Conservation (phyloP, 2,113 vertebrate genomes). For the Pseudopipra pipra region DNA sequence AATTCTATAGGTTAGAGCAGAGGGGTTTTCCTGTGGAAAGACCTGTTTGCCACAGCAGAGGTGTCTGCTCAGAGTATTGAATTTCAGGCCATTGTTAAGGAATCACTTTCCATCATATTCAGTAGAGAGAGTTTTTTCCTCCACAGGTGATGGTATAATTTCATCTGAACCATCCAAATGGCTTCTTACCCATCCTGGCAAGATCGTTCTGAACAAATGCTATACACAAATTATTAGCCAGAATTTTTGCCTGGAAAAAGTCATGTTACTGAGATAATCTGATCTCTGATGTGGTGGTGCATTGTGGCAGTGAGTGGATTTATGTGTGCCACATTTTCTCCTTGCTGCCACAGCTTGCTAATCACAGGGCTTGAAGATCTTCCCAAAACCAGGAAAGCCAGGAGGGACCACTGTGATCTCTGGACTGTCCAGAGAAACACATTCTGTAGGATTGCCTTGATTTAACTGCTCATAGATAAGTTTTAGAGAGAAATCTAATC, state of each 20-base stretch:
- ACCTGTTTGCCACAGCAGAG: not conserved
- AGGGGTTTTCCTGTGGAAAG: not conserved
- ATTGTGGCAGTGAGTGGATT: not conserved
- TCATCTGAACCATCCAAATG: not conserved
- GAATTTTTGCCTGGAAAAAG: not conserved
- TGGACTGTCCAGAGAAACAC: not conserved
- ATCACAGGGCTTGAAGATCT: not conserved
- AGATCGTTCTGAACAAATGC: not conserved
- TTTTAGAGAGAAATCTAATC: not conserved
- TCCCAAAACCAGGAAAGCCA: not conserved
- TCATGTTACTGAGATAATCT: not conserved
- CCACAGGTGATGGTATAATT: not conserved
- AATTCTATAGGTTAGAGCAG: not conserved
- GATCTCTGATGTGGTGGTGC: not conserved
- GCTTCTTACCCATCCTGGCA: not conserved
- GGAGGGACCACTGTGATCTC: not conserved
- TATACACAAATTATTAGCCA: not conserved
- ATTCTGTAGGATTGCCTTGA: not conserved
- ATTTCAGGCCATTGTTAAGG: not conserved
- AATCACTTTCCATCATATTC: not conserved
- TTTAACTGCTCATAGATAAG: not conserved
- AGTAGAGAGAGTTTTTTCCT: not conserved
- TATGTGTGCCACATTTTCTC: not conserved
- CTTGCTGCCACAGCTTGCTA: not conserved
- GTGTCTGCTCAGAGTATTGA: not conserved